Evolutionary conservation across 2,797 vertebrate species (phyloP).

Genomic region (Gambusia yucatana): DNA sequence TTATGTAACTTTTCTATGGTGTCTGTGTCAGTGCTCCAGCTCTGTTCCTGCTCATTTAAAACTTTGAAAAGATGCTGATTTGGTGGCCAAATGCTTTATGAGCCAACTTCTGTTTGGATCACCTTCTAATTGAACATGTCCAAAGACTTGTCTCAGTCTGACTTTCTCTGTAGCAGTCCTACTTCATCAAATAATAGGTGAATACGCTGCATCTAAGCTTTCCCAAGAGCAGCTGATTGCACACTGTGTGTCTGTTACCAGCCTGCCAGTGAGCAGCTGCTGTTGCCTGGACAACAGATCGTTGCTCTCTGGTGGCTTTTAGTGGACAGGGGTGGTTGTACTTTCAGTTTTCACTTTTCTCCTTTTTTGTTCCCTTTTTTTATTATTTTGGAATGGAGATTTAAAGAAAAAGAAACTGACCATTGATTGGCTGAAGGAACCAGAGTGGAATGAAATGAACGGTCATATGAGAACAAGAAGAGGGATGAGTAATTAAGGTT

Average conservation of each 20-base stretch:
- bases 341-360: neutral
- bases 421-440: neutral
- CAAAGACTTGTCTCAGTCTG: constrained; percentile 49
- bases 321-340: constrained; percentile 4
- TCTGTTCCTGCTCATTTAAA: constrained; percentile 29
- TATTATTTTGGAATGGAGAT: neutral
- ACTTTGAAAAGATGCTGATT: constrained; percentile 20
- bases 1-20: constrained; percentile 39
- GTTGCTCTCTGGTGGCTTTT: constrained; percentile 16
- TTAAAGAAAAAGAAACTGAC: constrained; percentile 2
- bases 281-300: constrained; percentile 31
- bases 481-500: neutral
- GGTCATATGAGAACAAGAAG: constrained; percentile 8
- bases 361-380: neutral
- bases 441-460: constrained; percentile 14
- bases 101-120: constrained; percentile 41
- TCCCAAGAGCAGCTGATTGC: constrained; percentile 36
- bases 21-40: constrained; percentile 19
- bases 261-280: constrained; percentile 53
- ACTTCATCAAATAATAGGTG: constrained; percentile 11
- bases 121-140: neutral
- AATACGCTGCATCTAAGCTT: constrained; percentile 14
- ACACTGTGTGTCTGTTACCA: constrained; percentile 46
- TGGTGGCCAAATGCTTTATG: constrained; percentile 12
- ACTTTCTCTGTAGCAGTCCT: constrained; percentile 22